These are phyloP conservation scores for Threskiornis aethiopicus DNA, from an alignment of 2,797 vertebrate species.

Conservation along the genomic window DNA sequence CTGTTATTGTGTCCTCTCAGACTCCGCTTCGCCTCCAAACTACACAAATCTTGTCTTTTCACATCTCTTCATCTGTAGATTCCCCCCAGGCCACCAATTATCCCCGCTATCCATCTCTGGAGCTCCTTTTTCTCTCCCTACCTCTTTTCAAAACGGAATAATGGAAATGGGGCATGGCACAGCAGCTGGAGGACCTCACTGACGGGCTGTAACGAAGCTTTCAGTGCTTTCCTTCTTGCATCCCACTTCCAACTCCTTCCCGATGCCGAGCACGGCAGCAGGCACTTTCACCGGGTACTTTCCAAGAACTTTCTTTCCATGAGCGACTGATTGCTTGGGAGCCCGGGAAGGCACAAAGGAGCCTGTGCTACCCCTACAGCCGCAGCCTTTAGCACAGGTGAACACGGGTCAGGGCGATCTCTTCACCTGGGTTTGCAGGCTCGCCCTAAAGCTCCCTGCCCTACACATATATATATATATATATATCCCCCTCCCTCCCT, in stretches of 20 bases:
- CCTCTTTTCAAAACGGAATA: background rate
- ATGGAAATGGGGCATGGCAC: background rate
- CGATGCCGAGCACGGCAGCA: background rate
- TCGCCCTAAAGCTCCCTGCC: background rate
- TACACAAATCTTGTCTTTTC: background rate
- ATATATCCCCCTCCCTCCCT: background rate
- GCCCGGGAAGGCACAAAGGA: background rate
- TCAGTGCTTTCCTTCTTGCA: background rate
- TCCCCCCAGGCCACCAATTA: background rate
- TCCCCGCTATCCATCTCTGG: background rate
- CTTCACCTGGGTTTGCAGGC: background rate
- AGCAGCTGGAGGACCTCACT: background rate
- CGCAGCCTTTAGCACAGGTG: accelerated
- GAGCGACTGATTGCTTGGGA: background rate
- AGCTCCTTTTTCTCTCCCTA: background rate
- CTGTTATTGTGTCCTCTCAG: background rate
- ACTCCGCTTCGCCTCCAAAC: background rate
- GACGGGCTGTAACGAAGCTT: background rate
- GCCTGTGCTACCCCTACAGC: background rate
- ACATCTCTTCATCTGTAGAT: background rate
- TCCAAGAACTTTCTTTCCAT: background rate
- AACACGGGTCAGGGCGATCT: accelerated
- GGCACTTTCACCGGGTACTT: accelerated
- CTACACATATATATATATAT: background rate
- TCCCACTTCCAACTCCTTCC: background rate